These are phyloP conservation scores for Cryptotermes secundus DNA, from an alignment of 1,140 invertebrate genomes.

Conservation along the genomic window DNA sequence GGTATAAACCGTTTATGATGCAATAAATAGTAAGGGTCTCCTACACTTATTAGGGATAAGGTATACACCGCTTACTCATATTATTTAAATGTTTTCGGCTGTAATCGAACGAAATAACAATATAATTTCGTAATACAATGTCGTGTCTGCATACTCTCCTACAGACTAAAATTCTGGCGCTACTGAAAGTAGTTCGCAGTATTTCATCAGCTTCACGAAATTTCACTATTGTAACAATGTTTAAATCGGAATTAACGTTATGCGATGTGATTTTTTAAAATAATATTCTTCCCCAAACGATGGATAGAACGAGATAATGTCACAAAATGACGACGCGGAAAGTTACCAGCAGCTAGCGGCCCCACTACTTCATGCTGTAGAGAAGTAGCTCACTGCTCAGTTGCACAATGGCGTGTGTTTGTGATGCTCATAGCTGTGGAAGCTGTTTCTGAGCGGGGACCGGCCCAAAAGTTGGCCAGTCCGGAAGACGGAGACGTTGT, in stretches of 20 bases:
- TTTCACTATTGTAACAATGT: background rate
- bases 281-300: background rate
- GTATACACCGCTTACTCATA: no score
- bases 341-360: background rate
- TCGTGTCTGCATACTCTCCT: background rate
- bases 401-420: slow-evolving; percentile 31
- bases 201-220: background rate
- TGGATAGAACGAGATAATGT: no score
- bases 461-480: slow-evolving; percentile 30
- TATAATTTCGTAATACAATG: slow-evolving; percentile 25
- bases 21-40: no score
- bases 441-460: slow-evolving; percentile 32
- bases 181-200: background rate
- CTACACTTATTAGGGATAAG: no score
- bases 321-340: background rate
- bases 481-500: slow-evolving; percentile 27
- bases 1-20: no score
- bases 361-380: background rate
- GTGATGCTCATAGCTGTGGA: background rate
- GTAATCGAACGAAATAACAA: slow-evolving; percentile 20
- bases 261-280: background rate
- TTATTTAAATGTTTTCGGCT: background rate
- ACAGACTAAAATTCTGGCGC: background rate
- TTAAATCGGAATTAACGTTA: background rate
- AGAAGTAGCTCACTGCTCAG: background rate